These are phyloP conservation scores for Gari tellinella DNA, from an alignment of 2,888 invertebrate species.

Conservation along the genomic window DNA sequence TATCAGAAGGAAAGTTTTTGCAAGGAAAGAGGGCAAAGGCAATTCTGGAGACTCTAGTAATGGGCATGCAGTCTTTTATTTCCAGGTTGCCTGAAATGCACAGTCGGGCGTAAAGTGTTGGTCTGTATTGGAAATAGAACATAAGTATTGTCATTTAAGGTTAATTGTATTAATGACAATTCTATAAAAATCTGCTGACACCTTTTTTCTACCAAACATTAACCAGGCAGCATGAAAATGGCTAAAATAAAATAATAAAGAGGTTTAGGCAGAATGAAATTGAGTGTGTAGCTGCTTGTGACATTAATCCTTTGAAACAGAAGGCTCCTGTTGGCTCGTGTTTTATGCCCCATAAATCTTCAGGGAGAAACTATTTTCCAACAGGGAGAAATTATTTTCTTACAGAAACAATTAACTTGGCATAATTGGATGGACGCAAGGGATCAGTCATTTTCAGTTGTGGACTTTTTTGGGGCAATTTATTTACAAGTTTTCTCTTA, in stretches of 20 bases:
- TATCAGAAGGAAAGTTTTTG: too few relatives aligned
- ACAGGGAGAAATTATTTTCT: slow-evolving; percentile 17
- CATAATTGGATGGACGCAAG: slow-evolving; percentile 11
- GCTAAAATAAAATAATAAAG: slow-evolving; percentile 1
- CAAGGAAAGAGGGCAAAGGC: too few relatives aligned
- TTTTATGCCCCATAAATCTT: slow-evolving; percentile 23
- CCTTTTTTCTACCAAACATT: too few relatives aligned
- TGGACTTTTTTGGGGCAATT: not conserved
- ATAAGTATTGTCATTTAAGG: too few relatives aligned
- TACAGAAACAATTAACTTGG: slow-evolving; percentile 13
- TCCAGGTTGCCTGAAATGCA: too few relatives aligned
- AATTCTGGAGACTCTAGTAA: too few relatives aligned
- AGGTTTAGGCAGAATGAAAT: slow-evolving; percentile 12
- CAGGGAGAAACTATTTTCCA: slow-evolving; percentile 24
- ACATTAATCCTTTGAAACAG: slow-evolving; percentile 29
- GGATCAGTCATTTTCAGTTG: not conserved
- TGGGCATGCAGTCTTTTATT: too few relatives aligned
- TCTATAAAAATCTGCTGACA: too few relatives aligned
- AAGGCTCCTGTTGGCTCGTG: slow-evolving; percentile 7
- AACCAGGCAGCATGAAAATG: too few relatives aligned
- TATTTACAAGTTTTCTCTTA: not conserved
- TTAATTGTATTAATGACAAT: too few relatives aligned
- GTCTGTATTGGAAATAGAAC: too few relatives aligned
- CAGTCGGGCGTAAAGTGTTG: too few relatives aligned
- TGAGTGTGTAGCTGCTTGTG: slow-evolving; percentile 31